A percentile compares a stretch with the other conserved stretches of the same genome.
Conservation (phyloP, 2,888 invertebrate species). For the Cantharis lateralis region DNA sequence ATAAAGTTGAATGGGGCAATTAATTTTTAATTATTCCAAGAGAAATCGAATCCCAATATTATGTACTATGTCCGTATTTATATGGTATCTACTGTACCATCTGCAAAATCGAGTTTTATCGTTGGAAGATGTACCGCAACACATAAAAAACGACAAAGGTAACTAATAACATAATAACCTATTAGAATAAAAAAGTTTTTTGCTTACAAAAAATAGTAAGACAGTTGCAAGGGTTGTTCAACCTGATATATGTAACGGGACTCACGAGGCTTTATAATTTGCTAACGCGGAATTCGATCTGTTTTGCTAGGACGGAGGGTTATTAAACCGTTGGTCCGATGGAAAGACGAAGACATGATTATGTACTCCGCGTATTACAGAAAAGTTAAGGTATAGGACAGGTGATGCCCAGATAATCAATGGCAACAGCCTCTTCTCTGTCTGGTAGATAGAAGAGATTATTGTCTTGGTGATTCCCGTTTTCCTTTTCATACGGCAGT, state of each 20-base stretch:
- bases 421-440: conserved; percentile 31
- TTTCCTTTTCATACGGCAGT: conserved; percentile 47
- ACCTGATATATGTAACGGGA: conserved; percentile 49
- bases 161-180: conserved; percentile 46
- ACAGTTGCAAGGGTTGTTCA: conserved; percentile 50
- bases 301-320: conserved; percentile 38
- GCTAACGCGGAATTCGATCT: conserved; percentile 45
- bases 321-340: conserved; percentile 34
- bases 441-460: conserved; percentile 31
- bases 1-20: background rate
- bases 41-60: background rate
- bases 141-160: conserved; percentile 24
- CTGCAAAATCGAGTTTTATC: conserved; percentile 17
- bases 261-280: conserved; percentile 41
- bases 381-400: conserved; percentile 36
- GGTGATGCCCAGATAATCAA: conserved; percentile 38
- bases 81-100: conserved; percentile 9
- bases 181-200: conserved; percentile 37
- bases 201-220: conserved; percentile 23
- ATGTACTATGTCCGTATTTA: no score
- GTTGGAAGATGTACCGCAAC: conserved; percentile 30
- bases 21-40: background rate
- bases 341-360: conserved; percentile 23
- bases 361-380: conserved; percentile 9
- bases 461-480: conserved; percentile 43